Percentiles rank a stretch among this genome's conserved stretches.
These are phyloP conservation scores for Seriola dumerili DNA, from an alignment of 2,113 vertebrate species.

Conservation along the genomic window DNA sequence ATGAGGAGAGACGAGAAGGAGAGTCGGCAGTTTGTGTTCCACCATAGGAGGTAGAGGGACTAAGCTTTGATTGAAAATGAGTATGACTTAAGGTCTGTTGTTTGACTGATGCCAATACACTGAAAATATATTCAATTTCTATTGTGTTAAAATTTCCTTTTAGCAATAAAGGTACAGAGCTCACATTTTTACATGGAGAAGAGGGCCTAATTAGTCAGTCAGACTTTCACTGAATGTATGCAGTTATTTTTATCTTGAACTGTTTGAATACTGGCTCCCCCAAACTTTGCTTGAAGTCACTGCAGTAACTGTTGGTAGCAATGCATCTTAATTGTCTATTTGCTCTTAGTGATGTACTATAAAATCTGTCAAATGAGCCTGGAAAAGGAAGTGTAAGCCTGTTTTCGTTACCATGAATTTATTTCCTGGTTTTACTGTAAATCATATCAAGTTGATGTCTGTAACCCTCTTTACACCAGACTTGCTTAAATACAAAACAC, in stretches of 20 bases:
- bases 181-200: constrained; percentile 1
- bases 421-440: not conserved
- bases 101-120: constrained; percentile 28
- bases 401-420: not conserved
- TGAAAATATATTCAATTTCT: constrained; percentile 39
- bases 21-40: constrained; percentile 44
- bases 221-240: not conserved
- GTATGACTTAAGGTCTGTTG: constrained; percentile 23
- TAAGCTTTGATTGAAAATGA: constrained; percentile 45
- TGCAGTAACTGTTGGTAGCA: not conserved
- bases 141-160: constrained; percentile 13
- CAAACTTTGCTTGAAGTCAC: not conserved
- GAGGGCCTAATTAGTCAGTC: not conserved
- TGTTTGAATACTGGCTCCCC: not conserved
- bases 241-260: not conserved
- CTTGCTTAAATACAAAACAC: not conserved
- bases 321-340: not conserved
- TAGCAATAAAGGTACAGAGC: not conserved
- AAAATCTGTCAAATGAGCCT: no score
- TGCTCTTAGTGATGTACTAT: not conserved
- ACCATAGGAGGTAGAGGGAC: constrained; percentile 41
- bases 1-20: not conserved
- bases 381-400: not conserved
- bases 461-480: not conserved
- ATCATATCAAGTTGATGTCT: not conserved